phyloP scores from a whole-genome alignment of 2,113 vertebrate species.

The Psittacula cyanocephala region DNA sequence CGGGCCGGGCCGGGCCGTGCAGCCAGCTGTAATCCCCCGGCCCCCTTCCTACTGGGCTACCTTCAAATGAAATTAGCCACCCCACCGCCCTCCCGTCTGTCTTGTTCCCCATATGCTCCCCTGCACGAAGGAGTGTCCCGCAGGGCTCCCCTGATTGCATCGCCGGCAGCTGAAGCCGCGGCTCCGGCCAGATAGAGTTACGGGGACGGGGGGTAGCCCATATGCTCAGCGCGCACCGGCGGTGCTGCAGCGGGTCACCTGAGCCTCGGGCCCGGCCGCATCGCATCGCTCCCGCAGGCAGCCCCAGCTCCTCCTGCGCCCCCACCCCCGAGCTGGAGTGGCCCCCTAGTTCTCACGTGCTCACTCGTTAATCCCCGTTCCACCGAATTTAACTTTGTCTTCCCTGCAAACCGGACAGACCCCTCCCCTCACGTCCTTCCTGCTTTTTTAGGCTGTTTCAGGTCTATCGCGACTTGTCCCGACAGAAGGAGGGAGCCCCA shows the following conservation, averaged over 20 bases:
- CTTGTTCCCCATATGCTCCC: constrained; percentile 45
- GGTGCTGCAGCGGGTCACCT: not conserved
- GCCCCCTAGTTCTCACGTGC: not conserved
- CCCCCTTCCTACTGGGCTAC: not conserved
- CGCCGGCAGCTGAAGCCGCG: not conserved
- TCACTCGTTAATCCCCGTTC: accelerated
- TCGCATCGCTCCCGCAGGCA: accelerated
- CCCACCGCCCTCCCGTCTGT: not conserved
- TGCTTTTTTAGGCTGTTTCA: not conserved
- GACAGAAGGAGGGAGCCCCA: not conserved
- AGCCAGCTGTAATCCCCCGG: not conserved
- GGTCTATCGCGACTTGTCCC: not conserved
- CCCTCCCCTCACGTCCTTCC: not conserved
- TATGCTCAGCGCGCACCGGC: not conserved
- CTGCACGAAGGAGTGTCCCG: not conserved
- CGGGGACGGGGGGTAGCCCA: not conserved
- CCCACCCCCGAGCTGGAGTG: not conserved
- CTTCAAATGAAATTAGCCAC: not conserved
- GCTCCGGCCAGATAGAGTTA: constrained; percentile 7
- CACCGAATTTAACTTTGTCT: not conserved
- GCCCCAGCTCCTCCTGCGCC: not conserved
- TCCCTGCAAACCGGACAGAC: not conserved
- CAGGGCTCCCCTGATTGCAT: not conserved
- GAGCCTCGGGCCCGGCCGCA: not conserved
- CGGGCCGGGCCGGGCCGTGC: not conserved